Conservation (phyloP, 2,888 invertebrate species). For the Parochlus steinenii region DNA sequence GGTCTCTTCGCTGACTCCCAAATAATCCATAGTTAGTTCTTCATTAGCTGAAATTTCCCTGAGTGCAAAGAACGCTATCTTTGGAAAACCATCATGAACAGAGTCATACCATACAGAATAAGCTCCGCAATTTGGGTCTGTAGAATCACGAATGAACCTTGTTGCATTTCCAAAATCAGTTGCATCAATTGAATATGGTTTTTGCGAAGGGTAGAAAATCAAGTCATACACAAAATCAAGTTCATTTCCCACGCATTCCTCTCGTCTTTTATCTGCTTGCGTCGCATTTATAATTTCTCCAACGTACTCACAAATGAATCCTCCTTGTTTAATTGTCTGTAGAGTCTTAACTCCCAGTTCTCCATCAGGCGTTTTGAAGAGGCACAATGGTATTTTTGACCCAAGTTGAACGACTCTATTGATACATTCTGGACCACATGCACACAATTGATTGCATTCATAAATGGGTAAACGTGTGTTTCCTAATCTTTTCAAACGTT, state of each 20-base stretch:
- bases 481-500: no score
- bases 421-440: conserved; percentile 57
- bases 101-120: conserved; percentile 88
- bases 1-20: no score
- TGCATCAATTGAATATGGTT: conserved; percentile 79
- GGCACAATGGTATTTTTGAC: conserved; percentile 51
- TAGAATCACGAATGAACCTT: conserved; percentile 93
- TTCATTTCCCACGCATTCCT: conserved; percentile 68
- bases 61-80: conserved; percentile 72
- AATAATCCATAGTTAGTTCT: conserved; percentile 86
- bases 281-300: conserved; percentile 86
- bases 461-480: conserved; percentile 79
- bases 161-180: conserved; percentile 76
- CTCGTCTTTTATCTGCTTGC: conserved; percentile 79
- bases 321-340: conserved; percentile 55
- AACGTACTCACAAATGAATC: conserved; percentile 82
- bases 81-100: conserved; percentile 73
- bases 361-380: conserved; percentile 77
- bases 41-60: conserved; percentile 65
- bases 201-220: conserved; percentile 66
- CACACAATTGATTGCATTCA: conserved; percentile 82
- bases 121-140: conserved; percentile 83
- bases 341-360: conserved; percentile 89
- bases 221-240: conserved; percentile 80
- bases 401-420: conserved; percentile 88